Conservation (phyloP, 2,888 invertebrate species). For the Mellilla xanthometata region DNA sequence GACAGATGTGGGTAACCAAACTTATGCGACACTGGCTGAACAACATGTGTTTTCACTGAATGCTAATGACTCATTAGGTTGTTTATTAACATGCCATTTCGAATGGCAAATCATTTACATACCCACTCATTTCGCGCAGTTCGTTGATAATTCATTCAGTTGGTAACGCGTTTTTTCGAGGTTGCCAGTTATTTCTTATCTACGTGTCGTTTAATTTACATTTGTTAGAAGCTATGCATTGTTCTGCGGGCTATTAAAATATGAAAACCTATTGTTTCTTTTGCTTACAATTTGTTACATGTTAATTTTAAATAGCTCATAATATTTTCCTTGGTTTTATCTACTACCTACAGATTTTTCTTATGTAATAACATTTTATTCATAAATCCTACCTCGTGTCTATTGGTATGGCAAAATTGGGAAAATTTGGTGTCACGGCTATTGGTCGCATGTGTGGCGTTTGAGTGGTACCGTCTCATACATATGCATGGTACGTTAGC, state of each 20-base stretch:
- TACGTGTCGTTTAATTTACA: constrained; percentile 47
- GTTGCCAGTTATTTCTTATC: constrained; percentile 37
- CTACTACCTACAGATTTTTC: too few species aligned
- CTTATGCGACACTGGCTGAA: constrained; percentile 44
- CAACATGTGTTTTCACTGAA: constrained; percentile 45
- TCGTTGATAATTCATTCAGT: constrained; percentile 17
- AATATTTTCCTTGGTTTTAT: too few species aligned
- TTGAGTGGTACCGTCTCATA: constrained; percentile 56
- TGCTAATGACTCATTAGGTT: constrained; percentile 44
- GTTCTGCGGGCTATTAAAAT: constrained; percentile 52
- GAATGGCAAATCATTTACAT: constrained; percentile 14
- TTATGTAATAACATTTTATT: too few species aligned
- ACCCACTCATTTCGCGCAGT: constrained; percentile 5
- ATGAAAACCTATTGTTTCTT: constrained; percentile 36
- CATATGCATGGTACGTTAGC: constrained; percentile 64
- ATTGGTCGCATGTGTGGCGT: constrained; percentile 56
- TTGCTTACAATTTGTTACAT: too few species aligned
- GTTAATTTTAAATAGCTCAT: too few species aligned
- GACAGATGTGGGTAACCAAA: constrained; percentile 53
- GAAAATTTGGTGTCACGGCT: constrained; percentile 68
- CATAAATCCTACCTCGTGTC: too few species aligned
- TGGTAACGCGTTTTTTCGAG: constrained; percentile 14
- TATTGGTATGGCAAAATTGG: constrained; percentile 39
- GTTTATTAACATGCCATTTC: constrained; percentile 26
- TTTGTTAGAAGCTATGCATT: constrained; percentile 53